phyloP scores from a whole-genome alignment of 2,797 vertebrate species.

The Hydrocynus forskahlii region DNA sequence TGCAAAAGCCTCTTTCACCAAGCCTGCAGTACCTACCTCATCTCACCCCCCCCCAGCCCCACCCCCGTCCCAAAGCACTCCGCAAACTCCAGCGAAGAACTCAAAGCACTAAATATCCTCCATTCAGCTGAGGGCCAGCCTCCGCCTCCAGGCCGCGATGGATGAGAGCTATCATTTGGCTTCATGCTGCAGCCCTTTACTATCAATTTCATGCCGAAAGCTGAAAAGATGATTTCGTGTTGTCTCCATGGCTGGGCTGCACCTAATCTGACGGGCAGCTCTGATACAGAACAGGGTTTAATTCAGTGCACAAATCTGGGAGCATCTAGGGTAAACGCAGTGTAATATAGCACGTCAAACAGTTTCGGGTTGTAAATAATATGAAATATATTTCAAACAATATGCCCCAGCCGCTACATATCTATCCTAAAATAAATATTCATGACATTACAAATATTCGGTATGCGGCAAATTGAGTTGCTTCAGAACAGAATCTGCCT shows the following conservation, averaged over 20 bases:
- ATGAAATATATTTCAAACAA: background rate
- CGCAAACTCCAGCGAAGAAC: constrained; percentile 33
- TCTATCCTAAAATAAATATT: constrained; percentile 23
- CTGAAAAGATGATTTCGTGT: constrained; percentile 21
- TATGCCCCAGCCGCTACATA: background rate
- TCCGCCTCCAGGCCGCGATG: constrained; percentile 10
- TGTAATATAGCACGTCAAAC: background rate
- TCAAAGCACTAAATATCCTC: constrained; percentile 33
- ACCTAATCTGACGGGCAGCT: constrained; percentile 18
- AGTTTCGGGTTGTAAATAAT: constrained; percentile 1
- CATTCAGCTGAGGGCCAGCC: constrained; percentile 1
- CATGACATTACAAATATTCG: constrained; percentile 9
- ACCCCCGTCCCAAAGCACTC: constrained; percentile 15
- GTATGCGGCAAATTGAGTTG: constrained; percentile 1
- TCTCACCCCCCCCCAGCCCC: background rate
- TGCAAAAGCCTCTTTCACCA: constrained; percentile 38
- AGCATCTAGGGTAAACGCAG: constrained; percentile 8
- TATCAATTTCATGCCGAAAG: constrained; percentile 43
- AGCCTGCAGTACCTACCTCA: background rate
- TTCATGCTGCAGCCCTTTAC: constrained; percentile 33
- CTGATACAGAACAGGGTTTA: background rate
- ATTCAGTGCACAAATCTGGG: constrained; percentile 9
- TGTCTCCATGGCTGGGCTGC: constrained; percentile 26
- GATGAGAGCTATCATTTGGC: constrained; percentile 43
- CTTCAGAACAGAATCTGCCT: background rate